Base-by-base conservation (phyloP, 2,888 invertebrate species). In the Cancer borealis region DNA sequence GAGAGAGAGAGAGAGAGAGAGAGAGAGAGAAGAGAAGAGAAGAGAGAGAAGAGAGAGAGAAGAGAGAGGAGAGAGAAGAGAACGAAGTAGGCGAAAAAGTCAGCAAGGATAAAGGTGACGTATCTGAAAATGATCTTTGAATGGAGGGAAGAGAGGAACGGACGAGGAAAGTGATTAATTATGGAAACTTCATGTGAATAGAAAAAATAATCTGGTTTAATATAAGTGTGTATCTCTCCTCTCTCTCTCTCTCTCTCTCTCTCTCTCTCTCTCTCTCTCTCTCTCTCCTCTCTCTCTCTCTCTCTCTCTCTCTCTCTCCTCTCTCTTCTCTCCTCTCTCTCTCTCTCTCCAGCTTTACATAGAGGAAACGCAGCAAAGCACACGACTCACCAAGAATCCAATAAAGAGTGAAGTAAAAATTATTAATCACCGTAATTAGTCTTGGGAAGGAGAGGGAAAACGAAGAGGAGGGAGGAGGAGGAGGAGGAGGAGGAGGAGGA, bases 231-330 rank as follows among this genome's bases (percentile, higher is more conserved):
- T 6, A 0, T 12, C 1, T 17, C 0, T 17, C 12, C 60, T 66
- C 17, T 17, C 60, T 66, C 60, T 66, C 60, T 66, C 60, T 66
- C 60, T 66, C 60, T 66, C 60, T 66, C 60, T 66, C 60, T 66
- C 60, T 66, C n/a, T 66, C 66, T 66, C 66, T n/a, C 66, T 66
- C 66, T 66, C 66, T 66, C 66, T 66, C 66, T 66, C 66, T 66
- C 66, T 66, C 66, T 66, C 66, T 66, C 66, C 66, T 66, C 66
- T 66, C 66, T 66, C 66, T 66, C 66, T 66, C 66, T 66, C 66
- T 66, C 66, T 66, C 66, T 66, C 66, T 66, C 66, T 66, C 66
- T 66, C 66, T 66, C 66, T 66, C 66, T 66, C 66, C 66, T 66
- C 66, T 66, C 66, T 66, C 66, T 66, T n/a, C n/a, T n/a, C n/a